phyloP scores from a whole-genome alignment of 1,140 invertebrate species.

The Zaprionus taronus region DNA sequence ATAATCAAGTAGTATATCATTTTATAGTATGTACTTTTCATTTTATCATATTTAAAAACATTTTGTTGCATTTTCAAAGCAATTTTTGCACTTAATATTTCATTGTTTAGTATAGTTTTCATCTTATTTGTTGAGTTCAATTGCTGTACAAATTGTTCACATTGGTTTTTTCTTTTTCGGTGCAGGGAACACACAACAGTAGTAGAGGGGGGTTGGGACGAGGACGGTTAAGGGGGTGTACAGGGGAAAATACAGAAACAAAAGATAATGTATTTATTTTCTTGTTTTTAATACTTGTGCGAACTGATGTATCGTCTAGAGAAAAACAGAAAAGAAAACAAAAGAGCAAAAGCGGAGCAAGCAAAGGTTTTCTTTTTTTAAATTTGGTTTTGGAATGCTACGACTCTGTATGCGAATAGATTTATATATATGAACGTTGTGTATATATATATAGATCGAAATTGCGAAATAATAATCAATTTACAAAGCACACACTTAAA shows the following conservation, averaged over 20 bases:
- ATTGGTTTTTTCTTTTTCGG: constrained; percentile 53
- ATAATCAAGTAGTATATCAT: constrained; percentile 53
- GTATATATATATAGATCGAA: constrained; percentile 14
- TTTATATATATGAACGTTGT: constrained; percentile 17
- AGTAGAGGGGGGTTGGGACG: constrained; percentile 16
- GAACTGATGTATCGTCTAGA: constrained; percentile 67
- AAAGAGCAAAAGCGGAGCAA: constrained; percentile 50
- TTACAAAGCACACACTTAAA: constrained; percentile 73
- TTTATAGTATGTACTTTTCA: constrained; percentile 44
- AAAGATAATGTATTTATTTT: constrained; percentile 24
- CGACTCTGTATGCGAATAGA: constrained; percentile 69
- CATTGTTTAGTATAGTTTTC: constrained; percentile 47
- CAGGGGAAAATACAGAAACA: constrained; percentile 14
- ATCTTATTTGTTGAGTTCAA: constrained; percentile 49
- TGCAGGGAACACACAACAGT: constrained; percentile 57
- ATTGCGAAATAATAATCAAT: constrained; percentile 65
- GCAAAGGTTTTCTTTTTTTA: constrained; percentile 37
- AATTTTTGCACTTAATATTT: constrained; percentile 78
- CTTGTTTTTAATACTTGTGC: constrained; percentile 73
- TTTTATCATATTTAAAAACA: constrained; percentile 54
- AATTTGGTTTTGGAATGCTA: constrained; percentile 75
- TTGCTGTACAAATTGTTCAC: constrained; percentile 80
- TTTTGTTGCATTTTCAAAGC: constrained; percentile 64
- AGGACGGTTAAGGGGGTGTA: constrained; percentile 16
- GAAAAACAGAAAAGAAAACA: constrained; percentile 37